phyloP scores from a whole-genome alignment of 2,113 vertebrate genomes.

The Nyctibius bracteatus region DNA sequence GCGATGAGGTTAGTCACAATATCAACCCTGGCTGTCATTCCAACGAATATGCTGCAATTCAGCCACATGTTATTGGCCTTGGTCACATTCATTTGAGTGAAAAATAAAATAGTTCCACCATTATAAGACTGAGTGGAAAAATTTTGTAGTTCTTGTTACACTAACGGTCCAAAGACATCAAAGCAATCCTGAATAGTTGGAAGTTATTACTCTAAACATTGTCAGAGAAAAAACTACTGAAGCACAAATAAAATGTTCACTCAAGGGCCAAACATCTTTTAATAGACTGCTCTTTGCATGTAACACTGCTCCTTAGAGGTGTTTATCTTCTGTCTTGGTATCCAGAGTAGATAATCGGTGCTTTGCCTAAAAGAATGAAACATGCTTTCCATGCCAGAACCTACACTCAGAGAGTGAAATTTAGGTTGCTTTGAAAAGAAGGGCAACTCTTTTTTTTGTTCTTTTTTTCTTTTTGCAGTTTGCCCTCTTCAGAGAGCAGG shows the following conservation, averaged over 20 bases:
- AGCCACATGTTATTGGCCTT: neutral
- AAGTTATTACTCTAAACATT: neutral
- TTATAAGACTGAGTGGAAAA: neutral
- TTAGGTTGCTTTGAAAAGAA: neutral
- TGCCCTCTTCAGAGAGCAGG: neutral
- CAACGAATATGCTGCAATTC: neutral
- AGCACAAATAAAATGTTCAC: neutral
- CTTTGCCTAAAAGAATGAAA: neutral
- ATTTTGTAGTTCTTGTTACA: neutral
- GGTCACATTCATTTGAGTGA: neutral
- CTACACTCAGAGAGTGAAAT: neutral
- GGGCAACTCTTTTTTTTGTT: neutral
- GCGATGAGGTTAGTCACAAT: neutral
- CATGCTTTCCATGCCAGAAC: neutral
- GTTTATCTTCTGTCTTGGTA: neutral
- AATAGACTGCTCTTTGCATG: neutral
- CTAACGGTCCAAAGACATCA: neutral
- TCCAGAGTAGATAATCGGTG: neutral
- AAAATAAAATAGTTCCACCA: neutral
- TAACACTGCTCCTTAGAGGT: neutral
- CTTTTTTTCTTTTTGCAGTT: neutral
- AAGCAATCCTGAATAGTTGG: neutral
- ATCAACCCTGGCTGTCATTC: neutral
- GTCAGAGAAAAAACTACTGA: neutral
- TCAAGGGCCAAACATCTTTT: neutral